Evolutionary conservation across 2,797 vertebrate genomes (phyloP).

Genomic region (Gila robusta): DNA sequence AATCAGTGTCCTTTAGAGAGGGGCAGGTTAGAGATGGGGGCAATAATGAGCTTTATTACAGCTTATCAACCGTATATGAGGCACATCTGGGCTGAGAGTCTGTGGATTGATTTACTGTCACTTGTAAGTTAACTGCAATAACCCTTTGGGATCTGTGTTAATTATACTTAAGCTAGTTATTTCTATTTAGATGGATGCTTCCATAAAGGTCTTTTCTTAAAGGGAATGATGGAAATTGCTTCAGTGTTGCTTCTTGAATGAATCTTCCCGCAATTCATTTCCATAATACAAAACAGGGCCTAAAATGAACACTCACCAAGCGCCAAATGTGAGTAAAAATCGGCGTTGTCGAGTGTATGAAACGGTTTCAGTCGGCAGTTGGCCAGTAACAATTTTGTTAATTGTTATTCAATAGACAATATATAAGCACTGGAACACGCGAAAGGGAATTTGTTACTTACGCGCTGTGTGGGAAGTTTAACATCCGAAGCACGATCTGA

Average conservation of each 20-base stretch:
- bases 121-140: conserved; percentile 12
- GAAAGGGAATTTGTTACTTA: too few species aligned
- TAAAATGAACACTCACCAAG: too few species aligned
- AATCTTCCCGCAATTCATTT: neutral
- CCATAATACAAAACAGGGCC: neutral
- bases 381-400: too few species aligned
- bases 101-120: conserved; percentile 31
- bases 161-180: conserved; percentile 31
- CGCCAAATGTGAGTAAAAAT: too few species aligned
- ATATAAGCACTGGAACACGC: too few species aligned
- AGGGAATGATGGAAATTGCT: neutral
- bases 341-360: too few species aligned
- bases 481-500: too few species aligned
- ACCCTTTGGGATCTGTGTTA: conserved; percentile 1
- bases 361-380: too few species aligned
- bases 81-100: conserved; percentile 36
- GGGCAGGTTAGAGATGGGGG: neutral
- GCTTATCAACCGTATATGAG: neutral
- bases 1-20: conserved; percentile 17
- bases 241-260: neutral
- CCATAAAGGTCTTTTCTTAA: neutral
- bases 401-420: too few species aligned
- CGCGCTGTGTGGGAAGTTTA: too few species aligned
- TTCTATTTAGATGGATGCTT: conserved; percentile 19
- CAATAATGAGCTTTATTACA: conserved; percentile 35